A percentile compares a stretch with the other conserved stretches of the same genome.
Conservation (phyloP, 2,888 invertebrate species). For the Charanyca ferruginea region DNA sequence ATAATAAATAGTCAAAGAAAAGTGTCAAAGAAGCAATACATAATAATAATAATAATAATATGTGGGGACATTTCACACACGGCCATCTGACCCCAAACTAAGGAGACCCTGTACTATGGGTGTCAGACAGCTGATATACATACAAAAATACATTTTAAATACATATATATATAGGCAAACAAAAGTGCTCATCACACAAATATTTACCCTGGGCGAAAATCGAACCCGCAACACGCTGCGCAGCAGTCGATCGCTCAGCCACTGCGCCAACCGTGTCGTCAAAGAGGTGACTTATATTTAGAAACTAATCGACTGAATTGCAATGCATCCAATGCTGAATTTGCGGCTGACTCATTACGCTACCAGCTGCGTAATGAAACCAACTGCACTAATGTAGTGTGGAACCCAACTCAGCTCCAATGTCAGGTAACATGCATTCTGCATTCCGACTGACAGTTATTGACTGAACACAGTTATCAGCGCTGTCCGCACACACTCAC, state of each 20-base stretch:
- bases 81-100: no score
- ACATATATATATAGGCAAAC: no score
- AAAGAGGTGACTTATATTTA: no score
- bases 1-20: neutral
- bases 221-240: no score
- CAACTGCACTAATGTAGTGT: conserved; percentile 1
- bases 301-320: neutral
- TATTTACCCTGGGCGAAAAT: no score
- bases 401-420: neutral
- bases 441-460: conserved; percentile 77
- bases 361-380: neutral
- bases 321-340: neutral
- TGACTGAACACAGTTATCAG: conserved; percentile 67
- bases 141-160: no score
- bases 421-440: conserved; percentile 73
- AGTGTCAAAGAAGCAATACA: conserved; percentile 2
- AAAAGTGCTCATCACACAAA: no score
- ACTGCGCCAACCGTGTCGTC: no score
- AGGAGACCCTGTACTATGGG: no score
- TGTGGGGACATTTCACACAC: no score
- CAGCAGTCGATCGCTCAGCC: no score
- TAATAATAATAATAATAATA: neutral
- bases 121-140: no score
- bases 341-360: neutral
- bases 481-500: conserved; percentile 5